Base-by-base conservation (phyloP, 1,140 invertebrate genomes). In the Drosophila rhopaloa region DNA sequence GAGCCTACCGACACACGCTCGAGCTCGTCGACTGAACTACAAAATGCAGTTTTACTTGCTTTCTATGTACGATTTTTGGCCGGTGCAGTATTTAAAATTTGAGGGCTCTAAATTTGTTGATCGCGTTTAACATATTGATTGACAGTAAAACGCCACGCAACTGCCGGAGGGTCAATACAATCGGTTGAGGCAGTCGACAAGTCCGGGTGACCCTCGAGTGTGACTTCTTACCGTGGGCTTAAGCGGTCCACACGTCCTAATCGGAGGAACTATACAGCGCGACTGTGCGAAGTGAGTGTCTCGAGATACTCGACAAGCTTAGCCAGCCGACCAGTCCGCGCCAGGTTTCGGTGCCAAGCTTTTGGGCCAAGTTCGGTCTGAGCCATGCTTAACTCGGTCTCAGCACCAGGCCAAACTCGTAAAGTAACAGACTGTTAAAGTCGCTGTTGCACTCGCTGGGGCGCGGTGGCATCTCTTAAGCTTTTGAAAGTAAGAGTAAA, bases 401-500 rank as follows among this genome's bases (percentile, higher is more conserved):
- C 24, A 24, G 24, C 24, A 24, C 24, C 29, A 32, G 29, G 8
- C 29, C 29, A 32, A 32, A 32, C 29, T 32, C 8, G 75, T 54
- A 79, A 82, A 86, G 75, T 27, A 51, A 51, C 29, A 35, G 46
- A 41, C 41, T 80, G 68, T 73, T 73, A 44, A 43, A 44, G 50
- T 35, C 38, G 14, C 48, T 29, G 32, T 50, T 38, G 46, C 4
- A 35, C 8, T 13, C 48, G 40, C 53, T 27, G 19, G 4, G 50
- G 13, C 16, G 19, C n/a, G 16, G 14, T 16, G 14, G 51, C 41
- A 43, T 76, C 83, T 86, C 83, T 86, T 86, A 79, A 88, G 84
- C 67, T 80, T 89, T 83, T 89, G 80, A 89, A 89, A 88, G 80
- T 88, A 88, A 88, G 83, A 88, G 83, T 84, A 77, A 79, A 13